Evolutionary conservation across 2,113 vertebrate species (phyloP), one percentile per base, ranked within the genome.

Genomic region (Cyprinus carpio): DNA sequence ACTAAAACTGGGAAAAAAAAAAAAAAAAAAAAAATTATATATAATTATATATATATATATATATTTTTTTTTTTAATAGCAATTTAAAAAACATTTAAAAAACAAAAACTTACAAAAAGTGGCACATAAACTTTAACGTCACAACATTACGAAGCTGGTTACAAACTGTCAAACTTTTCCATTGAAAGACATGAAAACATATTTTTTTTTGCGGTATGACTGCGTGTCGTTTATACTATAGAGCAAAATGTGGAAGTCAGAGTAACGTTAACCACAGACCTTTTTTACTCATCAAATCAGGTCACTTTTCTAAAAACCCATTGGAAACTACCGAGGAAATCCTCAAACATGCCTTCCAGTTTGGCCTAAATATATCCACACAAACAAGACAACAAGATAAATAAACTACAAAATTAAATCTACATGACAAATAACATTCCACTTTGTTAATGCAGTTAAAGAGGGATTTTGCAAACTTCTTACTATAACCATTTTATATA

Each of bases 271-370:
- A 76, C 75, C 75, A 76, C 75, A 56, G 46, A 29, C 25, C 27
- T 54, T 27, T 54, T 54, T 76, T 31, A 54, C 46, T 76, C 49
- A 49, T 29, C 4, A 51, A 60, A 76, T 54, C 75, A 54, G 12
- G 7, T 10, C 25, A 76, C 46, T 76, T 29, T 76, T 76, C 9
- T 76, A 76, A 76, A 54, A 31, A 54, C 27, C 27, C 49, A 54
- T 18, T 18, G 75, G 75, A 76, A 76, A 76, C 27, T 54, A 76
- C 75, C 75, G 3, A 54, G 27, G n/a, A 75, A 75, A 75, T 75
- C 40, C 49, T 54, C 46, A 76, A 29, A 54, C 51, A 7, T 31
- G 13, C 27, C 75, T 31, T 76, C 27, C 13, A 54, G 75, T 54
- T 20, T 10, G 8, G 20, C 56, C 56, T 58, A 58, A 58, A n/a